Base-by-base conservation (phyloP, 2,113 vertebrate species). In the Tachysurus fulvidraco region DNA sequence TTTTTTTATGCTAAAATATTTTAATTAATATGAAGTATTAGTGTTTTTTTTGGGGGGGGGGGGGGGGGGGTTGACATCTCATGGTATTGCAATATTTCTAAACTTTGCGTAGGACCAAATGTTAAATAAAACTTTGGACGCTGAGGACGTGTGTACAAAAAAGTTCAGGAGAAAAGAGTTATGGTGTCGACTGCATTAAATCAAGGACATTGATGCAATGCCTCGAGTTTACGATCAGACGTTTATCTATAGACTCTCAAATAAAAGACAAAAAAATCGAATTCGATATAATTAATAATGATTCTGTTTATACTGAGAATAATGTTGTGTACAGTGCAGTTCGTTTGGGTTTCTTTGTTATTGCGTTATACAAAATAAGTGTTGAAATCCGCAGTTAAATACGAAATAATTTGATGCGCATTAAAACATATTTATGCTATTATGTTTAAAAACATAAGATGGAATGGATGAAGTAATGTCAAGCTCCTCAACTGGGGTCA, bases 101-200 rank as follows among this genome's bases (percentile, higher is more conserved):
- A 65, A 55, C 28, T 50, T 17, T 87, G 71, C 86, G 81, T 83
- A 83, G 86, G 86, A 87, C 86, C 86, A 87, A 87, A 83, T 87
- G 11, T 30, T 83, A 52, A 83, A 83, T 67, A 76, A 55, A 52
- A 83, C 28, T 74, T n/a, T 74, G 73, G 79, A 82, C 25, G 11
- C 54, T 74, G 36, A n/a, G 13, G 60, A 36, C 52, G 69, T 44
- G 57, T 41, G 55, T 36, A 16, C 12, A 46, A 50, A 50, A 50
- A 50, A 50, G 5, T 9, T 7, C 25, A 13, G 17, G 1, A 36
- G 36, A 36, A 36, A 36, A 36, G 36, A 81, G 8, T 81, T 62
- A 23, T 21, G 44, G 36, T 44, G 44, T 62, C 23, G 30, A 41
- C 30, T 44, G 28, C 5, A 44, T 81, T 81, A 54, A 78, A 28